Conservation (phyloP, 2,888 invertebrate species). For the Tyria jacobaeae region DNA sequence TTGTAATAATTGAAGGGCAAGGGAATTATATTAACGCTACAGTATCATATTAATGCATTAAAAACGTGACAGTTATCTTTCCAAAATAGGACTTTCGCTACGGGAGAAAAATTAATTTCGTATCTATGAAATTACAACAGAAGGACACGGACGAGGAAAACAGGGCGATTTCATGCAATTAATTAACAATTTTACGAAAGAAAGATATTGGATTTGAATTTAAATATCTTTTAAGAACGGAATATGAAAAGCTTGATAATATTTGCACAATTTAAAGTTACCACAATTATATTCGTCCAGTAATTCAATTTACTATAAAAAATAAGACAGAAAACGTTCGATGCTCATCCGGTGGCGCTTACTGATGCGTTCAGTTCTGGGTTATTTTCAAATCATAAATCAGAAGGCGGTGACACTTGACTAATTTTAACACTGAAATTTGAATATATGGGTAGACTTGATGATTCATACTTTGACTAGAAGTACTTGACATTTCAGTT, state of each 20-base stretch:
- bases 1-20: too few relatives aligned
- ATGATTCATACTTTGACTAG: constrained; percentile 9
- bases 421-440: constrained; percentile 51
- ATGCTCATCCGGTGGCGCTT: constrained; percentile 63
- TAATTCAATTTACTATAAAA: background rate
- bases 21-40: too few relatives aligned
- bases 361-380: constrained; percentile 66
- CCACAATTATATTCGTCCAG: background rate
- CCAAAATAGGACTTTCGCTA: too few relatives aligned
- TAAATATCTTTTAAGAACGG: background rate
- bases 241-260: background rate
- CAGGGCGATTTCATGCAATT: too few relatives aligned
- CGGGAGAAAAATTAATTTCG: too few relatives aligned
- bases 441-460: constrained; percentile 4
- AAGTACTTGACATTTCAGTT: background rate
- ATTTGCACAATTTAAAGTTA: background rate
- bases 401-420: constrained; percentile 46
- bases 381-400: constrained; percentile 62
- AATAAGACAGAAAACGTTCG: constrained; percentile 31
- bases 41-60: too few relatives aligned
- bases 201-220: too few relatives aligned
- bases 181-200: too few relatives aligned
- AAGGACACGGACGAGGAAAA: too few relatives aligned
- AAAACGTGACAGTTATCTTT: too few relatives aligned
- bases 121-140: too few relatives aligned